Evolutionary conservation across 2,113 vertebrate genomes (phyloP), one percentile per base, ranked within the genome.

Genomic region (Syngnathoides biaculeatus): DNA sequence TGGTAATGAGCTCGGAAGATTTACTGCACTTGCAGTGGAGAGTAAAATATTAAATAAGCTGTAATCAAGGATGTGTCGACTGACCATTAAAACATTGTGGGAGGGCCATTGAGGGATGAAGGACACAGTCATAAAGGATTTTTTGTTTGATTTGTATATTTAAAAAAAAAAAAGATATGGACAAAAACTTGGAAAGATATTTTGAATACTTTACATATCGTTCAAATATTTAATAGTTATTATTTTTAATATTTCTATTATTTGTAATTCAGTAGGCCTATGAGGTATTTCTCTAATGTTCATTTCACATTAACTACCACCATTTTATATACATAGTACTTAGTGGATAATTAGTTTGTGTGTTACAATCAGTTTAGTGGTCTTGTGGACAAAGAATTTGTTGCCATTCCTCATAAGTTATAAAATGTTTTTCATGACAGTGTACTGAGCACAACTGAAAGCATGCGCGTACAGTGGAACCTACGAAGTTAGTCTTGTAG

Each of bases 261-360:
- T 15, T 47, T 15, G 15, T 1, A 47, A 47, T 47, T 17, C 7
- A 6, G 17, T 19, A 47, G 8, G 17, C 45, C 5, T 2, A 26
- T n/a, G 35, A n/a, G 47, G 43, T 24, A 42, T 20, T 14, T 45
- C 57, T 77, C 38, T 73, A 69, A 80, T 65, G 57, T 68, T 75
- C 77, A 40, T 74, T 78, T 72, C 69, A 35, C 69, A 67, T 42
- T 14, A 68, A 26, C 45, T 47, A 19, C 45, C 19, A 61, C 22
- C 43, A 64, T 60, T 69, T 60, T 64, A 24, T 60, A 47, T 53
- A 42, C 63, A 43, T 47, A 24, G 17, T 27, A 48, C 65, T 72
- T 68, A 66, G 66, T 19, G 67, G 76, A 68, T 80, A 84, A 89
- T 87, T 79, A 81, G 65, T 67, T 69, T 64, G 27, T 53, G 77